Conservation (phyloP, 1,140 invertebrate species). For the Ladona fulva region DNA sequence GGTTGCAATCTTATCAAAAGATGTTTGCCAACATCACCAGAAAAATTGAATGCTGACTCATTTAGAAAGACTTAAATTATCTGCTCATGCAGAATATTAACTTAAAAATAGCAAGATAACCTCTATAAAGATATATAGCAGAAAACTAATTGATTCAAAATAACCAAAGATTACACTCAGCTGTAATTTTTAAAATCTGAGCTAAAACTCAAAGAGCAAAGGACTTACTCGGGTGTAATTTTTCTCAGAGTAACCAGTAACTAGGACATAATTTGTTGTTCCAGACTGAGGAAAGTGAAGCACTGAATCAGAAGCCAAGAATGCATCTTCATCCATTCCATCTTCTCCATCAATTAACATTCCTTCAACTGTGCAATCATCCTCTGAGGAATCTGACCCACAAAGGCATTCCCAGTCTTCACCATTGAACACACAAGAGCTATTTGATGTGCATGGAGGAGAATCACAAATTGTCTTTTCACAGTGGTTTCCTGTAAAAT, state of each 20-base stretch:
- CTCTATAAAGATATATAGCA: too few relatives aligned
- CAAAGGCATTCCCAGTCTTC: background rate
- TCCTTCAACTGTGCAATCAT: background rate
- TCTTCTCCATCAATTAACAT: background rate
- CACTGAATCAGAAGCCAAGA: conserved; percentile 39
- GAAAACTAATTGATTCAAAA: too few relatives aligned
- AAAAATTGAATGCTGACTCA: too few relatives aligned
- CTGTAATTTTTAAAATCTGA: too few relatives aligned
- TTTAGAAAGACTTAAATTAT: too few relatives aligned
- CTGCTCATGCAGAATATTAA: too few relatives aligned
- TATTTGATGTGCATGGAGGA: background rate
- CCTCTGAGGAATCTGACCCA: background rate
- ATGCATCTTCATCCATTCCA: background rate
- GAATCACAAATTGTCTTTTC: background rate
- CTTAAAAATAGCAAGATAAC: too few relatives aligned
- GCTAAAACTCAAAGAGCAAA: too few relatives aligned
- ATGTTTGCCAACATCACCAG: too few relatives aligned
- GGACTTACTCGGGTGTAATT: background rate
- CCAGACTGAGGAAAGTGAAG: conserved; percentile 44
- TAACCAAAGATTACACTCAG: too few relatives aligned
- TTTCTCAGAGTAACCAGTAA: conserved; percentile 30
- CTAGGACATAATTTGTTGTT: conserved; percentile 42
- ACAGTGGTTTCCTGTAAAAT: background rate
- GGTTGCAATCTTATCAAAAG: too few relatives aligned
- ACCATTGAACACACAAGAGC: background rate